Base-by-base conservation (phyloP, 2,113 vertebrate species). In the Eolophus roseicapilla region DNA sequence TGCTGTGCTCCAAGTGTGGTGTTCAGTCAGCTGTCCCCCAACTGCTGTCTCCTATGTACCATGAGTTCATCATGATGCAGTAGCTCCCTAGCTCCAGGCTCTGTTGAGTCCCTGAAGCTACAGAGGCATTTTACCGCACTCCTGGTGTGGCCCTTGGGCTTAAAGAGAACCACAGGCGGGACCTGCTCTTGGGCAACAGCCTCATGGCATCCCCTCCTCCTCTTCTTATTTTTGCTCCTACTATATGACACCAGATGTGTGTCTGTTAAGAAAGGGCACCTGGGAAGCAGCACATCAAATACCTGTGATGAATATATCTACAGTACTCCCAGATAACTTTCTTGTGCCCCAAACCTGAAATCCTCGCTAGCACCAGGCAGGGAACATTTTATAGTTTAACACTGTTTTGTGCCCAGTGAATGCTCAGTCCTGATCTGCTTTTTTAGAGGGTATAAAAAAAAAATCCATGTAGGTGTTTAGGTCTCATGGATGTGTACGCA, bases 371-470 rank as follows among this genome's bases (percentile, higher is more conserved):
- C 39, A 75, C 17, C 29, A 52, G 52, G 33, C 65, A 76, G 43
- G 44, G 44, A 77, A 10, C 3, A 2, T 76, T 95, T 82, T 55
- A 78, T n/a, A 88, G 27, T 80, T 93, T 80, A 79, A 93, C 82
- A 88, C 65, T 80, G 33, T 96, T 96, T 94, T 88, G 77, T 65
- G 90, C 90, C 53, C 92, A 94, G 67, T 92, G 93, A 96, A 41
- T 82, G 70, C 71, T 97, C 52, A 59, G 55, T 84, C 59, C 76
- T 93, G 80, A 95, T 86, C 82, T 92, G 57, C 55, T 93, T 92
- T 96, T 94, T 88, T 21, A 74, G 68, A 88, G 37, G 35, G 17
- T 71, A 39, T 63, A 37, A 81, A 77, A 88, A 77, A 88, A 88
- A 75, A 39, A 50, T 73, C 78, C 57, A 17, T 57, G 62, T 88